phyloP scores from a whole-genome alignment of 2,888 invertebrate species.

The Crepidodera aurea region DNA sequence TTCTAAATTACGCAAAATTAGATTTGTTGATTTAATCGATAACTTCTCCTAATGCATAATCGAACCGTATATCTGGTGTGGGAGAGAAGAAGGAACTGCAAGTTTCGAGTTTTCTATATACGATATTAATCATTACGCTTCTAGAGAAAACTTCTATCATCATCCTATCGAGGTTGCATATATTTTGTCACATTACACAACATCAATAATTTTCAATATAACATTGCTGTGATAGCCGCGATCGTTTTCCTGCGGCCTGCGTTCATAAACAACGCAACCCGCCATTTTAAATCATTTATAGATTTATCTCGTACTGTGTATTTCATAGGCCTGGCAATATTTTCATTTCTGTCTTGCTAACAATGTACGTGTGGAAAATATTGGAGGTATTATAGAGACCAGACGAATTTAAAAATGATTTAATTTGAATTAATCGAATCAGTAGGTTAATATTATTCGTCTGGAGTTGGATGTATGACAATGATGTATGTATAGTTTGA shows the following conservation, averaged over 20 bases:
- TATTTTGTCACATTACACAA: slow-evolving; percentile 37
- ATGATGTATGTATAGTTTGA: not conserved
- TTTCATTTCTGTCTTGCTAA: slow-evolving; percentile 41
- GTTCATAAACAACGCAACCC: slow-evolving; percentile 39
- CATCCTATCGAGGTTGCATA: slow-evolving; percentile 25
- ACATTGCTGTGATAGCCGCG: slow-evolving; percentile 33
- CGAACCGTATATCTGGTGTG: not conserved
- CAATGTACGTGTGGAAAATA: slow-evolving; percentile 41
- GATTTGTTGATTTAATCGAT: no score
- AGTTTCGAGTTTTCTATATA: not conserved
- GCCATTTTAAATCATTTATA: slow-evolving; percentile 43
- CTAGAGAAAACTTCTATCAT: slow-evolving; percentile 25
- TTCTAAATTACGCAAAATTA: not conserved
- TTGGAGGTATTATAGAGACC: slow-evolving; percentile 18
- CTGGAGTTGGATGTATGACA: not conserved
- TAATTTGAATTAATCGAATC: slow-evolving; percentile 4
- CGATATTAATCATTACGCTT: slow-evolving; percentile 14
- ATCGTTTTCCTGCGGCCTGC: slow-evolving; percentile 31
- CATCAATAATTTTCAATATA: slow-evolving; percentile 33
- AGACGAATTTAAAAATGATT: slow-evolving; percentile 7
- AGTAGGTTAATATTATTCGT: slow-evolving; percentile 11
- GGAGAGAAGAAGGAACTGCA: not conserved
- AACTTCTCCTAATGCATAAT: no score
- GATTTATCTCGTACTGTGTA: slow-evolving; percentile 43
- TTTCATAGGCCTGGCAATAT: slow-evolving; percentile 40